phyloP scores from a whole-genome alignment of 2,888 invertebrate species.

The Tetheella fluctuosa region DNA sequence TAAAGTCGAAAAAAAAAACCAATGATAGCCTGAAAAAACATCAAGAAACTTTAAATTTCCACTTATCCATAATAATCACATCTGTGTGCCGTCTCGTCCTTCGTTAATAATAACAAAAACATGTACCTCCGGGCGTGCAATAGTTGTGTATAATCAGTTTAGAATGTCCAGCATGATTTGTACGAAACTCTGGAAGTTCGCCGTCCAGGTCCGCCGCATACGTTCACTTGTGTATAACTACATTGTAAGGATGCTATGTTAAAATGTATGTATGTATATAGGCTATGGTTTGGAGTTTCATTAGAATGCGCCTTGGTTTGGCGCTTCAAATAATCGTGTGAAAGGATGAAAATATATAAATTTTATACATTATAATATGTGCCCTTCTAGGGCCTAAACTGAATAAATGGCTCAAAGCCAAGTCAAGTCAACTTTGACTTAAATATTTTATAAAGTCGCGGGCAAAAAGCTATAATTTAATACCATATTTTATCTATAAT shows the following conservation, averaged over 20 bases:
- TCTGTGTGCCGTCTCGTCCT: constrained; percentile 17
- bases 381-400: no score
- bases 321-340: no score
- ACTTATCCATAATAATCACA: not conserved
- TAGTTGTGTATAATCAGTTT: constrained; percentile 41
- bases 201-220: constrained; percentile 6
- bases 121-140: constrained; percentile 29
- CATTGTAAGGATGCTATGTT: not conserved
- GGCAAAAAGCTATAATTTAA: no score
- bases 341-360: no score
- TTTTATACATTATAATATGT: no score
- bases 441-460: no score
- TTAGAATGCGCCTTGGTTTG: no score
- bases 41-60: not conserved
- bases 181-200: constrained; percentile 17
- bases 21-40: no score
- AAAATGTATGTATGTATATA: not conserved
- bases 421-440: no score
- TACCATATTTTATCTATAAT: no score
- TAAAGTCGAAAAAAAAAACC: no score
- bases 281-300: not conserved
- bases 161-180: constrained; percentile 39
- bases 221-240: constrained; percentile 7
- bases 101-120: constrained; percentile 54
- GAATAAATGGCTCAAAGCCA: no score